Conservation (phyloP, 2,797 vertebrate genomes). For the Pipistrellus nathusii region DNA sequence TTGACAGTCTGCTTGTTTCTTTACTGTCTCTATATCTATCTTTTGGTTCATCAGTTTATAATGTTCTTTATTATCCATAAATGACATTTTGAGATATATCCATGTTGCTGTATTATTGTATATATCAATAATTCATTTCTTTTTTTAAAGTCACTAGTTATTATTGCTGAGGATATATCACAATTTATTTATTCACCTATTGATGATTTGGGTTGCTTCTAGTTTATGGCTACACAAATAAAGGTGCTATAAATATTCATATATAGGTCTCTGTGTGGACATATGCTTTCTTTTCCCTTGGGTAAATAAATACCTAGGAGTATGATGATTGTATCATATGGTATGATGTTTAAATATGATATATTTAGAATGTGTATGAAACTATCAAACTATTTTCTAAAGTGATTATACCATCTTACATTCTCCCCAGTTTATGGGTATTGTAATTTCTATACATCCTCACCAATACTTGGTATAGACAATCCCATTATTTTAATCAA, state of each 20-base stretch:
- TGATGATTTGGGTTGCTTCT: conserved; percentile 11
- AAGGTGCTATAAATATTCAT: background rate
- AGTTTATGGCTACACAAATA: background rate
- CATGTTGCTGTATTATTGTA: background rate
- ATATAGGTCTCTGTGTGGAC: background rate
- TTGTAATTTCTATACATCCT: background rate
- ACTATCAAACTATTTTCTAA: background rate
- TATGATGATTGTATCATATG: background rate
- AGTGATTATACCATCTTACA: background rate
- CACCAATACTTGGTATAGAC: background rate
- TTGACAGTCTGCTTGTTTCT: no score
- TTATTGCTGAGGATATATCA: background rate
- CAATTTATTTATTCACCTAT: background rate
- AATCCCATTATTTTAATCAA: background rate
- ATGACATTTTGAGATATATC: background rate
- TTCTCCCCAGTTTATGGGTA: background rate
- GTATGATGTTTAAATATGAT: background rate
- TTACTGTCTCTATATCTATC: no score
- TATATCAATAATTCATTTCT: conserved; percentile 7
- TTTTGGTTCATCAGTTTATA: no score
- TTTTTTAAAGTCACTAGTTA: background rate
- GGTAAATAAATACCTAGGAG: background rate
- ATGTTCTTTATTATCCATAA: no score
- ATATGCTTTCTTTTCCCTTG: background rate
- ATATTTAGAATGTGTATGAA: background rate